These are phyloP conservation scores for Acheta domesticus DNA, from an alignment of 2,888 invertebrate species.

Conservation along the genomic window DNA sequence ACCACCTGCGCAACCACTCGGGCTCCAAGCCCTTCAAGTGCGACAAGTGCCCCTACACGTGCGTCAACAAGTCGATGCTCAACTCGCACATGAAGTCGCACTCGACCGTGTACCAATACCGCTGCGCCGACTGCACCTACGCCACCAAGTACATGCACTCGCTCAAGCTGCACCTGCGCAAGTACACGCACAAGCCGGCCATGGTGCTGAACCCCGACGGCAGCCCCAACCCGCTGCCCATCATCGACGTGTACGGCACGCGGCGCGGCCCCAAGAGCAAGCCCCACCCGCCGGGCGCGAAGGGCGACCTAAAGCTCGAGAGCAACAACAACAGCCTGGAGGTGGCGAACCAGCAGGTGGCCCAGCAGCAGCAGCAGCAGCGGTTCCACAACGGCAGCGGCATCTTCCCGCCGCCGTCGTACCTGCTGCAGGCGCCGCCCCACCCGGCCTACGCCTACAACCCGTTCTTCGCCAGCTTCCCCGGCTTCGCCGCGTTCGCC, in stretches of 20 bases:
- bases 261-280: slow-evolving; percentile 78
- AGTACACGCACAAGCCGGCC: slow-evolving; percentile 86
- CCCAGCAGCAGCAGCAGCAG: not conserved
- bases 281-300: slow-evolving; percentile 31
- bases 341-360: not conserved
- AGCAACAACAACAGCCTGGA: too few species aligned
- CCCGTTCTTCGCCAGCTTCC: slow-evolving; percentile 35
- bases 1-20: slow-evolving; percentile 91
- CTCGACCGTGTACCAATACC: slow-evolving; percentile 85
- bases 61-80: slow-evolving; percentile 99
- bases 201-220: slow-evolving; percentile 88
- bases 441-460: slow-evolving; percentile 39
- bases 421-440: not conserved
- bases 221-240: slow-evolving; percentile 78
- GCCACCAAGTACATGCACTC: slow-evolving; percentile 98
- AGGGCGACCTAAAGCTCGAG: not conserved
- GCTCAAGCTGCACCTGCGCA: slow-evolving; percentile 88
- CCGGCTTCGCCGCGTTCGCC: slow-evolving; percentile 40
- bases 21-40: slow-evolving; percentile 96
- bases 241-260: slow-evolving; percentile 89
- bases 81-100: slow-evolving; percentile 98
- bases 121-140: slow-evolving; percentile 90
- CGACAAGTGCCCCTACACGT: slow-evolving; percentile 80
- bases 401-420: not conserved
- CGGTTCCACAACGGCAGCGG: not conserved